Percentiles rank a stretch among this genome's conserved stretches.
These are phyloP conservation scores for Tuberolachnus salignus DNA, from an alignment of 2,888 invertebrate genomes.

Conservation along the genomic window DNA sequence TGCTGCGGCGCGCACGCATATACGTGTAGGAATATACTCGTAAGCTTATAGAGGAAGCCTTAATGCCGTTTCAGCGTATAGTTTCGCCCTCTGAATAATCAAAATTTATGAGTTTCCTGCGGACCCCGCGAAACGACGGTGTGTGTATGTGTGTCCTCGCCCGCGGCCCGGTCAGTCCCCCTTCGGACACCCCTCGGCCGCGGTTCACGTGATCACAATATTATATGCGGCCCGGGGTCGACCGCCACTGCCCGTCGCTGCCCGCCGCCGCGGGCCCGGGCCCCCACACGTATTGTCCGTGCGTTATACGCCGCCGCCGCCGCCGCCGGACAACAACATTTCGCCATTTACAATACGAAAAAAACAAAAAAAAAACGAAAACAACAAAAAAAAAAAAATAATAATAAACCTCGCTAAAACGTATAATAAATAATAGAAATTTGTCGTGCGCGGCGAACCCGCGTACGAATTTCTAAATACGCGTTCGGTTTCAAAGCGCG, in stretches of 20 bases:
- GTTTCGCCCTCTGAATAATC: constrained; percentile 60
- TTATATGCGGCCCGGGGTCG: constrained; percentile 42
- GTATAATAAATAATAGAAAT: constrained; percentile 33
- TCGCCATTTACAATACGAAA: constrained; percentile 19
- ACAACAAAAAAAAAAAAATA: constrained; percentile 2
- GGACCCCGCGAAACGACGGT: constrained; percentile 49
- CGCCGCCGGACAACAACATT: constrained; percentile 32
- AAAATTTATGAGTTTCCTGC: constrained; percentile 60
- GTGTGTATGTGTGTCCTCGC: constrained; percentile 35
- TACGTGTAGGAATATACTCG: background rate
- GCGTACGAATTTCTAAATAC: no score
- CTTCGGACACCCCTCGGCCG: constrained; percentile 39
- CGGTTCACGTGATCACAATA: constrained; percentile 55
- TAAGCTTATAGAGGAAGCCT: constrained; percentile 55
- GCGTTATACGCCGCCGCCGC: constrained; percentile 16
- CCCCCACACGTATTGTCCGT: constrained; percentile 37
- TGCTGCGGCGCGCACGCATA: constrained; percentile 4
- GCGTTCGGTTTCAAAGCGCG: no score
- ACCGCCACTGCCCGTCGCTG: background rate
- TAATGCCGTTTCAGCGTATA: constrained; percentile 58
- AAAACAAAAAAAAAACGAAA: background rate
- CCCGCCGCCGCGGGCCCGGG: background rate
- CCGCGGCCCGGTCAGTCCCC: background rate
- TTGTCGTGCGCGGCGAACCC: background rate
- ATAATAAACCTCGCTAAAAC: background rate